Evolutionary conservation across 2,113 vertebrate genomes (phyloP).

Genomic region (Caloenas nicobarica): DNA sequence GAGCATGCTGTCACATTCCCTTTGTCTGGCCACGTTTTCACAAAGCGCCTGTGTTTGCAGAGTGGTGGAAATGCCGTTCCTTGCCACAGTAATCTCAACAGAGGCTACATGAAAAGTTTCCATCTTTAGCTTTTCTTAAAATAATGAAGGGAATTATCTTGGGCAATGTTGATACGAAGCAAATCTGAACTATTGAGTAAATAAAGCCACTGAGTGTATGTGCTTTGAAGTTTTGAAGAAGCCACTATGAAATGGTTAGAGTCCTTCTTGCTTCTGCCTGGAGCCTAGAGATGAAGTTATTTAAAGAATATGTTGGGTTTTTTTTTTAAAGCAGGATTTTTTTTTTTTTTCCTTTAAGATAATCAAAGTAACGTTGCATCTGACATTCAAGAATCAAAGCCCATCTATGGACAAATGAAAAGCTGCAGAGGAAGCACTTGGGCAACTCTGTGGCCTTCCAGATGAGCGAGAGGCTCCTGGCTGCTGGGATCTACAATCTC

Average conservation of each 20-base stretch:
- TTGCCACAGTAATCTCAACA: not conserved
- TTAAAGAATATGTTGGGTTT: not conserved
- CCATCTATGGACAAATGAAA: not conserved
- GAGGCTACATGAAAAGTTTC: slow-evolving; percentile 4
- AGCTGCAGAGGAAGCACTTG: not conserved
- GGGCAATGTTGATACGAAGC: not conserved
- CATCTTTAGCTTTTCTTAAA: slow-evolving; percentile 17
- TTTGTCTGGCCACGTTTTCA: not conserved
- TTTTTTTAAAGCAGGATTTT: too few species aligned
- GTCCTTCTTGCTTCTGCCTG: not conserved
- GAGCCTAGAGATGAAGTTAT: not conserved
- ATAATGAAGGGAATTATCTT: not conserved
- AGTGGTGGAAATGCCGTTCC: not conserved
- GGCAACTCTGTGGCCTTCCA: not conserved
- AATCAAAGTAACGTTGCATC: not conserved
- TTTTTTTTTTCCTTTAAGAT: not conserved
- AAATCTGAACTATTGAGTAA: slow-evolving; percentile 15
- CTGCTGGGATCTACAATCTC: not conserved
- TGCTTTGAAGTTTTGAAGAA: slow-evolving; percentile 3
- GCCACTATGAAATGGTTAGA: not conserved
- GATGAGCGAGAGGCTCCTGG: not conserved
- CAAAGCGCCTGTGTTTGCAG: not conserved
- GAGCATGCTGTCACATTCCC: not conserved
- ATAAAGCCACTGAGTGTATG: not conserved
- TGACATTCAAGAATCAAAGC: not conserved